Conservation (phyloP, 2,113 vertebrate species). For the Cygnus atratus region DNA sequence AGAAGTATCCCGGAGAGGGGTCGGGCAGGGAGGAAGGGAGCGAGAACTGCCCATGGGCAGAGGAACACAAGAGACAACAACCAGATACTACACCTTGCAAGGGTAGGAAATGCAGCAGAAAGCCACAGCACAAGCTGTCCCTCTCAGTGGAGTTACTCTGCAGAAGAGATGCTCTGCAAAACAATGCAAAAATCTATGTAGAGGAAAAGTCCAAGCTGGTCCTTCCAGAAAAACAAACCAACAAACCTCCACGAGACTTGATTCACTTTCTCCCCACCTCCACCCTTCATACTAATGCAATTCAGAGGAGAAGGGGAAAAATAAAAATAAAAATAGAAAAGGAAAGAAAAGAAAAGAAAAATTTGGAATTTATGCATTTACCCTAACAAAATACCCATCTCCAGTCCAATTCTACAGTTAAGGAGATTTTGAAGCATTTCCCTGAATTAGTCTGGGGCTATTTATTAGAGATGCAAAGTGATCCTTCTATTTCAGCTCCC, state of each 20-base stretch:
- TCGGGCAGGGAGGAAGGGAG: not conserved
- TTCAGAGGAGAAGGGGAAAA: not conserved
- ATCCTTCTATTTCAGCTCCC: not conserved
- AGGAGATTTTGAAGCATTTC: not conserved
- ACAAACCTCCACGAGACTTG: not conserved
- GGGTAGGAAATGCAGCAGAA: not conserved
- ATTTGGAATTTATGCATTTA: not conserved
- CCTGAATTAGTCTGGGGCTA: not conserved
- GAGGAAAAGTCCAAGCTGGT: not conserved
- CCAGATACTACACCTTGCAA: fast-evolving
- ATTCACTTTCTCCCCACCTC: not conserved
- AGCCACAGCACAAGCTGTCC: not conserved
- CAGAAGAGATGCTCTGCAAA: not conserved
- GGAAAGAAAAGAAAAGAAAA: not conserved
- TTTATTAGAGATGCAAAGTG: not conserved
- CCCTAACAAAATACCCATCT: not conserved
- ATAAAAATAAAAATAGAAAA: no score
- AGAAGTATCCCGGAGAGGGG: not conserved
- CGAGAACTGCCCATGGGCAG: not conserved
- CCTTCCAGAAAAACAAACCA: not conserved
- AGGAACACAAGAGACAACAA: not conserved
- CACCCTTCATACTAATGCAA: not conserved
- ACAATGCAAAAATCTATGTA: no score
- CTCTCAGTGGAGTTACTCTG: not conserved
- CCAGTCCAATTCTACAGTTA: not conserved